Base-by-base conservation (phyloP, 2,797 vertebrate genomes). In the Pteropus rufus region DNA sequence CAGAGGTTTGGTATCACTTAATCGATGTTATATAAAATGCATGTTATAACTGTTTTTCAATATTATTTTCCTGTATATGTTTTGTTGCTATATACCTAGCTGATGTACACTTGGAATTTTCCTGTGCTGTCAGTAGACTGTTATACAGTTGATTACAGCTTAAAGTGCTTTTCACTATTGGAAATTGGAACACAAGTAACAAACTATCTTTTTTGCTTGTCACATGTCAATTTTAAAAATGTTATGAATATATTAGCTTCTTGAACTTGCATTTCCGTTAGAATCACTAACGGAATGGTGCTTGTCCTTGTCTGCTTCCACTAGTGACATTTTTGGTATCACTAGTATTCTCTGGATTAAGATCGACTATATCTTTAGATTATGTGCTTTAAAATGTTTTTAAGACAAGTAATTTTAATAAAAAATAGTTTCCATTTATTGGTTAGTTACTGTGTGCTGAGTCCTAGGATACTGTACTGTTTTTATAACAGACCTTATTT, bases 331-430 rank as follows among this genome's bases (percentile, higher is more conserved):
- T 46, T 31, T 72, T 80, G 60, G 3, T 58, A 70, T 70, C 83
- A n/a, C 3, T 89, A 21, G 60, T 85, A 85, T 77, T n/a, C 2
- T 89, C 16, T 86, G 29, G 8, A 64, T 67, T 86, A 36, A 58
- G 52, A 70, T 46, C 34, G 54, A 14, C 26, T 41, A 0, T 49
- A 41, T 56, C 36, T 64, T 84, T 95, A 60, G 31, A 29, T 54
- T 72, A 39, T 72, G 10, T 93, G 39, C 12, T 77, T 86, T 93
- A 34, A 79, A 93, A 46, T 85, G 83, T 46, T 91, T 79, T 73
- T 89, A 76, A 94, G 46, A 44, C 0, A 75, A 64, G n/a, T 94
- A 23, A 73, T 81, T 94, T 90, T 83, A 79, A 93, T 72, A 75
- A 77, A 60, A 72, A 87, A 77, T 36, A 49, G 4, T 36, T 76